A percentile compares a stretch with the other conserved stretches of the same genome.
Conservation (phyloP, 2,113 vertebrate species). For the Bubalus kerabau region DNA sequence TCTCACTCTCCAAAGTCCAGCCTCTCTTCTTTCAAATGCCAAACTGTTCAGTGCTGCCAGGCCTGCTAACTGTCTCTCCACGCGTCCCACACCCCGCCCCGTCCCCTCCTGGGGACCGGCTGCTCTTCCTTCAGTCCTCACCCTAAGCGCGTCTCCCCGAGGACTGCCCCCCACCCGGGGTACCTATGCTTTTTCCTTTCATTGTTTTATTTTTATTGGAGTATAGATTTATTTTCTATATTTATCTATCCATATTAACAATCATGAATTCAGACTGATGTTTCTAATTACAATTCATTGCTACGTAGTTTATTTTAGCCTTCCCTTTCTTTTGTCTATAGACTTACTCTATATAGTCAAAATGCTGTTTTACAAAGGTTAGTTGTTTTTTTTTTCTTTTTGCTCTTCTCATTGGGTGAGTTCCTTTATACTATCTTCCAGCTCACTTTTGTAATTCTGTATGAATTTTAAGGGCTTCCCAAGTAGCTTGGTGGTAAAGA, state of each 20-base stretch:
- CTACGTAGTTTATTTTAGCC: not conserved
- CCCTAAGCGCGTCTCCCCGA: not conserved
- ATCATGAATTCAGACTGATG: not conserved
- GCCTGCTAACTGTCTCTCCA: not conserved
- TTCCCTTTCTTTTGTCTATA: not conserved
- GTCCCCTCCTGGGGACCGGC: not conserved
- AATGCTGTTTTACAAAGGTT: not conserved
- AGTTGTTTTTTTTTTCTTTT: not conserved
- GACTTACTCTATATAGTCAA: not conserved
- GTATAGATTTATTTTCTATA: not conserved
- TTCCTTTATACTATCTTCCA: not conserved
- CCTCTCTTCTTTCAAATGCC: not conserved
- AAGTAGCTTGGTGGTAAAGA: not conserved
- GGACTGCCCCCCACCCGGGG: accelerated
- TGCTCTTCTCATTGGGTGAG: not conserved
- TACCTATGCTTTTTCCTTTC: not conserved
- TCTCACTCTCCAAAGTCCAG: not conserved
- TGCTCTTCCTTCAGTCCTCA: not conserved
- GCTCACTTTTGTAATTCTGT: not conserved
- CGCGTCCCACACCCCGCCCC: not conserved
- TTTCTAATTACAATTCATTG: not conserved
- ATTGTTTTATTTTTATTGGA: not conserved
- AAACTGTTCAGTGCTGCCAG: not conserved
- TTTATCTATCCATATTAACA: not conserved
- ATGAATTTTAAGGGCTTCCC: not conserved